phyloP scores from a whole-genome alignment of 1,140 invertebrate genomes.

The Calliopsis andreniformis region DNA sequence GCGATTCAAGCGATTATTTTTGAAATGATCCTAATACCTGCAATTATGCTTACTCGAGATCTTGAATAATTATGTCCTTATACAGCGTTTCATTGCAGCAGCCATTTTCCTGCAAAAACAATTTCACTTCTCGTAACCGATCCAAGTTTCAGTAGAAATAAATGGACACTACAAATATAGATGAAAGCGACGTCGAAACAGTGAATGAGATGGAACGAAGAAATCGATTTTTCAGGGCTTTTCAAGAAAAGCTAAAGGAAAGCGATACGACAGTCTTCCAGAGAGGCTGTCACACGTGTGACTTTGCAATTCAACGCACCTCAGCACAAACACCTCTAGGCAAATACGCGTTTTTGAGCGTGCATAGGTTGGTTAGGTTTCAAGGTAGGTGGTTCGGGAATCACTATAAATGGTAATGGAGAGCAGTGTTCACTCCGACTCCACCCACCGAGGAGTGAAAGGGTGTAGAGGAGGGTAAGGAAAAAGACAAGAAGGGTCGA shows the following conservation, averaged over 20 bases:
- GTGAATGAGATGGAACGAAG: not conserved
- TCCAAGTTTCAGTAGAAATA: too few species aligned
- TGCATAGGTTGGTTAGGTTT: slow-evolving; percentile 56
- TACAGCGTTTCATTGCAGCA: too few species aligned
- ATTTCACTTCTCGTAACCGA: too few species aligned
- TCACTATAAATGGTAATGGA: slow-evolving; percentile 81
- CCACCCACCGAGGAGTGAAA: slow-evolving; percentile 46
- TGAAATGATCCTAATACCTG: too few species aligned
- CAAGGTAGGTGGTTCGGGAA: slow-evolving; percentile 71
- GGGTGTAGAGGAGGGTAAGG: slow-evolving; percentile 13
- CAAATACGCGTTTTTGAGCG: slow-evolving; percentile 60
- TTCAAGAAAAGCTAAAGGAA: slow-evolving; percentile 1
- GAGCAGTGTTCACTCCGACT: slow-evolving; percentile 62
- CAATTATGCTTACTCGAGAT: too few species aligned
- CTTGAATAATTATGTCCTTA: too few species aligned
- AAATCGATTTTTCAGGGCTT: not conserved
- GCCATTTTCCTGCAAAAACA: too few species aligned
- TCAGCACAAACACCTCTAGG: slow-evolving; percentile 9
- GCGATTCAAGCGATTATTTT: too few species aligned
- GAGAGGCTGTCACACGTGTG: slow-evolving; percentile 36
- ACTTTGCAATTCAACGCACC: slow-evolving; percentile 44
- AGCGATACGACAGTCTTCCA: not conserved
- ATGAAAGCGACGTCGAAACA: slow-evolving; percentile 6
- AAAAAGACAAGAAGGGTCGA: slow-evolving; percentile 17
- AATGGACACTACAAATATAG: too few species aligned